Evolutionary conservation across 2,113 vertebrate species (phyloP).

Genomic region (Catharus minimus): DNA sequence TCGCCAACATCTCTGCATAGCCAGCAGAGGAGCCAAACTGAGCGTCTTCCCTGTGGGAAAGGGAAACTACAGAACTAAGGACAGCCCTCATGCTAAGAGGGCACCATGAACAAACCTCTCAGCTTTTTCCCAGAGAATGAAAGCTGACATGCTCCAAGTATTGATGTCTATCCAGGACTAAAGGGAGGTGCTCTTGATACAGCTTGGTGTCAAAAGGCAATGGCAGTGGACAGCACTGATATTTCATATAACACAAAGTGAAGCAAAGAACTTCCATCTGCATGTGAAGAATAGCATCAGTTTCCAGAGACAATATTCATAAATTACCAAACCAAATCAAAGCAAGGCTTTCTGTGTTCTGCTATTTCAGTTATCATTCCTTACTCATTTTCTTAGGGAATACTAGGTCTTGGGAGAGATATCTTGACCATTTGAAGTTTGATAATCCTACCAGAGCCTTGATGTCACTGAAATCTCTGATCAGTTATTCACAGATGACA

Average conservation of each 20-base stretch:
- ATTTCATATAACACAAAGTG: background rate
- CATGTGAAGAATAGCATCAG: background rate
- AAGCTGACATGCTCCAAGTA: background rate
- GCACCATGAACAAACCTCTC: background rate
- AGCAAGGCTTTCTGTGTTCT: background rate
- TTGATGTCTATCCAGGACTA: background rate
- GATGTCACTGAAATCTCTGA: background rate
- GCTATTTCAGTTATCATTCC: background rate
- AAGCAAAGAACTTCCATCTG: background rate
- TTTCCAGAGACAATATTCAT: background rate
- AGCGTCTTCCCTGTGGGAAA: background rate
- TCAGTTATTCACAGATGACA: background rate
- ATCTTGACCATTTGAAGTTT: accelerated
- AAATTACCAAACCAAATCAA: background rate
- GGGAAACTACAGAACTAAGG: background rate
- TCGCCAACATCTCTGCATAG: background rate
- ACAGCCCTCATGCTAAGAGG: background rate
- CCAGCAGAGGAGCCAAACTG: background rate
- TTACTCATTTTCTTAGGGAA: background rate
- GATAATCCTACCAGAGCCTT: background rate
- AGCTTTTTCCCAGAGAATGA: background rate
- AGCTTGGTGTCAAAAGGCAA: background rate
- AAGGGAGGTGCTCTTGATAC: background rate
- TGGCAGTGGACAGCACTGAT: background rate
- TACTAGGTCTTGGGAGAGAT: background rate